Evolutionary conservation across 2,797 vertebrate species (phyloP).

Genomic region (Galaxias olidus): DNA sequence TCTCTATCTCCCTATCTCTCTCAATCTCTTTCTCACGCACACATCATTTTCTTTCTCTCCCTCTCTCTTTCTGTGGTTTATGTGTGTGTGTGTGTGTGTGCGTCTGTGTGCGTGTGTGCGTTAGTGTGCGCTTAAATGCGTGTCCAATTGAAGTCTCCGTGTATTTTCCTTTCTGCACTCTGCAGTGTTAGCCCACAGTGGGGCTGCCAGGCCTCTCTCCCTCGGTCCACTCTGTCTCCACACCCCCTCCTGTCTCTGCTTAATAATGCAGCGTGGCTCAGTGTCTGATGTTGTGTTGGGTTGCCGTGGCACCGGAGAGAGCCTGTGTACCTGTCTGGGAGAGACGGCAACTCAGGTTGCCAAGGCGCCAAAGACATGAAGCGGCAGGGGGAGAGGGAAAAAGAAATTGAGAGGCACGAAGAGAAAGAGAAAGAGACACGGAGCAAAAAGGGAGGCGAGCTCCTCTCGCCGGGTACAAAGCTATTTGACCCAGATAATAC

Average conservation of each 20-base stretch:
- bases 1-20: not conserved
- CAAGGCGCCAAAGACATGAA: slow-evolving; percentile 68
- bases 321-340: slow-evolving; percentile 71
- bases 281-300: slow-evolving; percentile 72
- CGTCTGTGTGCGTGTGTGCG: slow-evolving; percentile 18
- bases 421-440: slow-evolving; percentile 45
- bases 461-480: slow-evolving; percentile 17
- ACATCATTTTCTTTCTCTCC: not conserved
- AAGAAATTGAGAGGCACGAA: slow-evolving; percentile 58
- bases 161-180: slow-evolving; percentile 23
- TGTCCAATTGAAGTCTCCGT: not conserved
- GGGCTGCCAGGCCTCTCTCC: slow-evolving; percentile 13
- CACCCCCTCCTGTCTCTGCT: slow-evolving; percentile 60
- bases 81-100: slow-evolving; percentile 12
- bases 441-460: not conserved
- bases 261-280: slow-evolving; percentile 78
- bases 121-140: slow-evolving; percentile 12
- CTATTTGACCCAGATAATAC: slow-evolving; percentile 33
- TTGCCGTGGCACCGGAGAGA: slow-evolving; percentile 68
- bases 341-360: slow-evolving; percentile 70
- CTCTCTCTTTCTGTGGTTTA: not conserved
- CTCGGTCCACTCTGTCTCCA: slow-evolving; percentile 6
- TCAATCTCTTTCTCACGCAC: not conserved
- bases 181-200: not conserved
- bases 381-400: slow-evolving; percentile 45